These are phyloP conservation scores for Agriopis leucophaearia DNA, from an alignment of 2,888 invertebrate species.

Conservation along the genomic window DNA sequence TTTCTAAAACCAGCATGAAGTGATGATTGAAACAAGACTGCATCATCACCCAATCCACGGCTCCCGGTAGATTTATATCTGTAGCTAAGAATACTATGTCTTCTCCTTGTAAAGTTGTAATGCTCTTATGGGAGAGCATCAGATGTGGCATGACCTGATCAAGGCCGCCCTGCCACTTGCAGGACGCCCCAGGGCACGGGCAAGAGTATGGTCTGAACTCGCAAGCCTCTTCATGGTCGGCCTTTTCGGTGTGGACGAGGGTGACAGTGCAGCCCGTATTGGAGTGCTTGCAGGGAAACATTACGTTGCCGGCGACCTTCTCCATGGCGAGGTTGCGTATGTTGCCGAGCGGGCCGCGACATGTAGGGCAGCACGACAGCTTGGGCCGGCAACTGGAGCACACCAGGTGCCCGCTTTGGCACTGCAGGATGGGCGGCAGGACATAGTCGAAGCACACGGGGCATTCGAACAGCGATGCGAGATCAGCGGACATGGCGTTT, in stretches of 20 bases:
- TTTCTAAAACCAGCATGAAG: slow-evolving; percentile 99
- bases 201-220: slow-evolving; percentile 99
- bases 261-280: slow-evolving; percentile 97
- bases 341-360: slow-evolving; percentile 98
- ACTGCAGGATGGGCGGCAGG: slow-evolving; percentile 99
- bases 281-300: slow-evolving; percentile 99
- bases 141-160: slow-evolving; percentile 99
- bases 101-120: slow-evolving; percentile 99
- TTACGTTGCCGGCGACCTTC: slow-evolving; percentile 98
- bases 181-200: slow-evolving; percentile 99
- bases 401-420: slow-evolving; percentile 99
- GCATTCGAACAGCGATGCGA: slow-evolving; percentile 97
- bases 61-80: slow-evolving; percentile 99
- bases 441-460: slow-evolving; percentile 99
- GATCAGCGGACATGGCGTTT: slow-evolving; percentile 92
- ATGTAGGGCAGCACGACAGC: slow-evolving; percentile 98
- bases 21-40: slow-evolving; percentile 99
- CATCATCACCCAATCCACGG: slow-evolving; percentile 99
- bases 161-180: slow-evolving; percentile 99
- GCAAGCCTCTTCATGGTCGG: slow-evolving; percentile 99
- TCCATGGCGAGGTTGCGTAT: slow-evolving; percentile 99
- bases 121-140: slow-evolving; percentile 98
- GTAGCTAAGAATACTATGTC: slow-evolving; percentile 99
- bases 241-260: slow-evolving; percentile 98
- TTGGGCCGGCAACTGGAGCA: slow-evolving; percentile 99